Base-by-base conservation (phyloP, 92 coral and sea anemone species). In the Bergia sp. region DNA sequence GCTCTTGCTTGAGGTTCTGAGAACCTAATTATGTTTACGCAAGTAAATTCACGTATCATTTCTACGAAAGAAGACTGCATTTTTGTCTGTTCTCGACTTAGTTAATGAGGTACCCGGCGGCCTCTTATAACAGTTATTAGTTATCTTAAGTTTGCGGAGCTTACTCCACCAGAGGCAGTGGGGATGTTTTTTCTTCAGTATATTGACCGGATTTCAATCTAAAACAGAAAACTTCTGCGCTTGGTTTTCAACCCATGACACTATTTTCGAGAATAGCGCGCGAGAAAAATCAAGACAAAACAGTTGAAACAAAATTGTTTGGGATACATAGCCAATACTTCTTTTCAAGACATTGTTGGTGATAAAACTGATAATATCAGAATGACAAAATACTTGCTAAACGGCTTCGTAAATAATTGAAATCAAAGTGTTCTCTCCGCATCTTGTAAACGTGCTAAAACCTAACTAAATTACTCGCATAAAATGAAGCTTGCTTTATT, bases 401-500 rank as follows among this genome's bases (percentile, higher is more conserved):
- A 76, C 50, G 47, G 50, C 50, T 39, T 76, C 80, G 29, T 76
- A 37, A 15, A 76, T 76, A 39, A 76, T 16, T 76, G 80, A 41
- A 76, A 16, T 76, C 80, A 76, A 41, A 76, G 10, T 76, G 50
- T 41, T 41, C 23, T 76, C 53, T 42, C 23, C 37, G 18, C 45
- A 76, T 76, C 53, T n/a, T 42, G 23, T 76, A 4, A 41, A 16
- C 53, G 3, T 20, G 80, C 69, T 21, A 16, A 61, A 76, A 76
- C 45, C 36, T 76, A 76, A 76, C 80, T 41, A 4, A 38, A 76
- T 76, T 76, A 76, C 69, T 61, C 7, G 7, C 69, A 76, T 76
- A 15, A 41, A 9, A 7, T 21, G 53, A 76, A 40, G 11, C 41
- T 76, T 41, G 4, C 23, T n/a, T 38, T 13, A 39, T n/a, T 21